Evolutionary conservation across 2,888 invertebrate species (phyloP).

Genomic region (Herminia tarsipennalis): DNA sequence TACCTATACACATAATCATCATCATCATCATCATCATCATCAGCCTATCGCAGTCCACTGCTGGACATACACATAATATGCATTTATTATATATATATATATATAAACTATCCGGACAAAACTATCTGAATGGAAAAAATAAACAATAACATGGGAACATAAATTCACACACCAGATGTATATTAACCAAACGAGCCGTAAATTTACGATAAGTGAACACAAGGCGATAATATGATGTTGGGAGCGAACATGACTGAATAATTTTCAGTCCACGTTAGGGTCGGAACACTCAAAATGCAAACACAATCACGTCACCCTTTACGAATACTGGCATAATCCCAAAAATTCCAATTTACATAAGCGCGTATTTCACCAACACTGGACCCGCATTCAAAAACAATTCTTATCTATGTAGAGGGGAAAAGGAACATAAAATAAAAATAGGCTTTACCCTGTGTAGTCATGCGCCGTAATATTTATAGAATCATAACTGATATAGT

Average conservation of each 20-base stretch:
- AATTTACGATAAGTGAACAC: constrained; percentile 5
- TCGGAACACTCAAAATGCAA: constrained; percentile 29
- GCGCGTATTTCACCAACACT: not conserved
- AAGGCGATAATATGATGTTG: constrained; percentile 11
- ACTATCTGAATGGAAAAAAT: too few species aligned
- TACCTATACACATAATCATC: too few species aligned
- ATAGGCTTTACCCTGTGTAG: not conserved
- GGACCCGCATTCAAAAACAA: not conserved
- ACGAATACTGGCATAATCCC: not conserved
- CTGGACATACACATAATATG: too few species aligned
- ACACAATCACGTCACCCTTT: constrained; percentile 6
- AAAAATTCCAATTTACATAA: not conserved
- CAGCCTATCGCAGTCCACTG: too few species aligned
- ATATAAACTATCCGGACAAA: too few species aligned
- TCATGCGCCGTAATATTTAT: too few species aligned
- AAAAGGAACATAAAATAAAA: not conserved
- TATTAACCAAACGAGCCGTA: constrained; percentile 3
- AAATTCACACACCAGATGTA: not conserved
- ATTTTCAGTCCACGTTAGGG: constrained; percentile 12
- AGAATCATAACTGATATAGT: too few species aligned
- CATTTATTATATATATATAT: too few species aligned
- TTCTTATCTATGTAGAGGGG: not conserved
- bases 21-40: too few species aligned
- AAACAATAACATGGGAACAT: too few species aligned
- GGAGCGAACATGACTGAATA: constrained; percentile 13